Base-by-base conservation (phyloP, 2,797 vertebrate species). In the Rhabdophis nuchalis region DNA sequence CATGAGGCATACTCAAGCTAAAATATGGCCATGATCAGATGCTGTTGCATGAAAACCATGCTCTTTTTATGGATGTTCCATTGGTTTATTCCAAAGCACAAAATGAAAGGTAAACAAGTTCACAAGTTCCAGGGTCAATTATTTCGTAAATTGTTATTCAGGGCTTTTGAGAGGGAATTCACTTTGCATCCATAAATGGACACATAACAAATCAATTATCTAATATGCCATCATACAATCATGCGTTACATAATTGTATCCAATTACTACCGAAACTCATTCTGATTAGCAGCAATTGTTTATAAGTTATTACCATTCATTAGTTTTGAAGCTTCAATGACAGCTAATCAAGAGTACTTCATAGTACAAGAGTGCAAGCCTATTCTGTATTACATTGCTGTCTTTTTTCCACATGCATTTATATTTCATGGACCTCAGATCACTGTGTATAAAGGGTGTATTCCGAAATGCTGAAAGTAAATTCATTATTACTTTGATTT, bases 261-360 rank as follows among this genome's bases (percentile, higher is more conserved):
- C 91, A 95, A 1, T 96, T 97, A 96, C 95, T 96, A 61, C 90
- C 94, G 94, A 94, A 97, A 96, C 95, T 97, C 95, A 95, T 97
- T 97, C 95, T 96, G 88, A 88, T 36, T 89, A 87, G 92, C 88
- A 53, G 57, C 91, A 94, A 92, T 95, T 94, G 93, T 95, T 97
- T 96, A 97, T 96, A 96, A 96, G 97, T 97, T 96, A 97, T 96
- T 96, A 95, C 32, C 86, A 94, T 91, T 95, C 93, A 96, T 97
- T 97, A 95, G 96, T 82, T 95, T 94, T 1, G 53, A 89, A 89
- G 90, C 94, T 93, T 91, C 56, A 92, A 13, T 95, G 96, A 97
- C 96, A 96, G 94, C 95, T 97, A 96, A 97, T 96, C 95, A 96
- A 95, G 95, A 95, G 94, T 96, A 77, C 32, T 77, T 77, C 36